Evolutionary conservation across 2,797 vertebrate genomes (phyloP).

Genomic region (Pitangus sulphuratus): DNA sequence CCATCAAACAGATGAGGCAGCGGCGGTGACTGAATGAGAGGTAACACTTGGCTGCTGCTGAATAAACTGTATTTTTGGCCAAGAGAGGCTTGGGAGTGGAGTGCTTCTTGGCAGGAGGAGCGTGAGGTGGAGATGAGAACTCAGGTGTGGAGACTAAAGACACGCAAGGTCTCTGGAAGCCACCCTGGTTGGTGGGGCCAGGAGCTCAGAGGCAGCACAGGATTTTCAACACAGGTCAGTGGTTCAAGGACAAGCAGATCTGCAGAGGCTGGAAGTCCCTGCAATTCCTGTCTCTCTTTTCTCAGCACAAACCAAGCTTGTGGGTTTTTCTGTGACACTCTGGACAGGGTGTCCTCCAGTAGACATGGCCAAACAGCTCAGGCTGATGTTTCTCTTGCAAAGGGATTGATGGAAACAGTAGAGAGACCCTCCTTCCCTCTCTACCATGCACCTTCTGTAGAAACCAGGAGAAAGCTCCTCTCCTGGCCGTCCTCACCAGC

Average conservation of each 20-base stretch:
- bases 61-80: background rate
- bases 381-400: background rate
- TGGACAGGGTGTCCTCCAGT: background rate
- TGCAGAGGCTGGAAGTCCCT: background rate
- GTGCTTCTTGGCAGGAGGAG: background rate
- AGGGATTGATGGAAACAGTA: background rate
- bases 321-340: background rate
- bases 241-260: background rate
- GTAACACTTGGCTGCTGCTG: background rate
- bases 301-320: background rate
- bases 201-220: background rate
- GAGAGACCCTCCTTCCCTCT: background rate
- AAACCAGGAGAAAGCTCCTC: background rate
- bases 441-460: background rate
- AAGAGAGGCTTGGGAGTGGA: background rate
- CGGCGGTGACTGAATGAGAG: background rate
- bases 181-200: accelerated
- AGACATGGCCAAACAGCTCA: background rate
- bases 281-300: background rate
- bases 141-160: background rate
- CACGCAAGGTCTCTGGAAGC: background rate
- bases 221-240: background rate
- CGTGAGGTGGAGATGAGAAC: background rate
- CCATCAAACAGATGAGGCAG: slow-evolving; percentile 44
- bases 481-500: background rate